Base-by-base conservation (phyloP, 2,113 vertebrate genomes). In the Psilopogon haemacephalus region DNA sequence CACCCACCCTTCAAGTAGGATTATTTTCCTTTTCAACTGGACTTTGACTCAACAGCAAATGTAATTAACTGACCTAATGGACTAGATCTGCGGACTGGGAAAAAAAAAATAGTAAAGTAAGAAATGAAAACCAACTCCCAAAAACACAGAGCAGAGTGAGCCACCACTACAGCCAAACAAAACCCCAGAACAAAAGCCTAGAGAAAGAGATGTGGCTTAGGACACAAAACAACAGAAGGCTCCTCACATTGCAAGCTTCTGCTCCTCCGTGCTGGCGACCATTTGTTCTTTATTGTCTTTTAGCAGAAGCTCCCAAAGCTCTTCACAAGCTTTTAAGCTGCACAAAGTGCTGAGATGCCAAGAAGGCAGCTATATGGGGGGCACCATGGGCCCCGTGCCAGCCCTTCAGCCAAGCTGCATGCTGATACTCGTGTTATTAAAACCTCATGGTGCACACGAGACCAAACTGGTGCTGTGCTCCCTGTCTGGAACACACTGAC, bases 21-120 rank as follows among this genome's bases (percentile, higher is more conserved):
- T 89, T 87, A 91, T 73, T 91, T 72, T 84, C 54, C 69, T 90
- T 82, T 88, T 71, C 83, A 80, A 26, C 9, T 89, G 91, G 81
- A 58, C 81, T 90, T 95, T 81, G 65, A 92, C 74, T 89, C 84
- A 78, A 87, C 87, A 86, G 86, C 74, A 94, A 94, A 96, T 96
- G 95, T 95, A 93, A 96, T 97, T 95, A 97, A 86, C 95, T 87
- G 91, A 94, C 80, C 85, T 93, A 90, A 93, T 80, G 90, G 80
- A 90, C 88, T 83, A 88, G 89, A 95, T 79, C 58, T 65, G 64
- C 70, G 79, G 85, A 62, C 30, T 77, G 38, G 37, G 44, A 56
- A 68, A 40, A 40, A 56, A 40, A 46, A 80, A 27, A 50, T 16
- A 48, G 15, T 42, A n/a, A 9, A 18, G 18, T 9, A 69, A 74